These are phyloP conservation scores for Caranx melampygus DNA, from an alignment of 2,113 vertebrate genomes.

Conservation along the genomic window DNA sequence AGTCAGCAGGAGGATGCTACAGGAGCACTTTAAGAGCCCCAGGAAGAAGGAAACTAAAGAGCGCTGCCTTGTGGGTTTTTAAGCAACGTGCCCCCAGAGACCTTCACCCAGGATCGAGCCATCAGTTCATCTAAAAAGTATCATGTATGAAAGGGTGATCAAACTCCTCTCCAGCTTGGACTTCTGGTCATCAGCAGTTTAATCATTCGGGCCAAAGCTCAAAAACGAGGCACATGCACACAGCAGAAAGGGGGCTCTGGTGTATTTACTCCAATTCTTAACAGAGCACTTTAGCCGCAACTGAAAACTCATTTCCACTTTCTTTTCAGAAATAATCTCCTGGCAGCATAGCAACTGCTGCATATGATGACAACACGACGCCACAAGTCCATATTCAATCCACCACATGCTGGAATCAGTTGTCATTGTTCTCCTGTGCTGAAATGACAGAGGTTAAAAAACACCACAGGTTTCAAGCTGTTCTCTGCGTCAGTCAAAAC, in stretches of 20 bases:
- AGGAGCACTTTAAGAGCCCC: slow-evolving; percentile 63
- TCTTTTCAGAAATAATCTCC: slow-evolving; percentile 21
- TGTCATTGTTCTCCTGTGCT: slow-evolving; percentile 39
- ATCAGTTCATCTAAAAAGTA: slow-evolving; percentile 37
- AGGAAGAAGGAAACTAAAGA: slow-evolving; percentile 58
- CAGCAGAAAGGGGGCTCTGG: background rate
- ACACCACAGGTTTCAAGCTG: slow-evolving; percentile 33
- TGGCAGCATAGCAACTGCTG: slow-evolving; percentile 41
- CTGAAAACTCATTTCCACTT: slow-evolving; percentile 20
- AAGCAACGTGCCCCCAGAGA: slow-evolving; percentile 35
- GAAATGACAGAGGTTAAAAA: slow-evolving; percentile 50
- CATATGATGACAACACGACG: slow-evolving; percentile 42
- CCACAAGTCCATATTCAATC: slow-evolving; percentile 24
- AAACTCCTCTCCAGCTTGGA: slow-evolving; percentile 4
- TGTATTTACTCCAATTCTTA: background rate
- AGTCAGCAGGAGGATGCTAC: slow-evolving; percentile 52
- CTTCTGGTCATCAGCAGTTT: slow-evolving; percentile 13
- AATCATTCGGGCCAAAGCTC: background rate
- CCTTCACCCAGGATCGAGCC: slow-evolving; percentile 42
- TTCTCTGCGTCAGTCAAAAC: slow-evolving; percentile 43
- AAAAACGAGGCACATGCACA: background rate
- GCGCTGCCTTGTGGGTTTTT: slow-evolving; percentile 34
- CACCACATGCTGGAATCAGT: slow-evolving; percentile 45
- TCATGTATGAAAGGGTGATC: background rate
- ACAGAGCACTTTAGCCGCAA: background rate